Conservation (phyloP, 2,797 vertebrate genomes). For the Darevskia nairensis region DNA sequence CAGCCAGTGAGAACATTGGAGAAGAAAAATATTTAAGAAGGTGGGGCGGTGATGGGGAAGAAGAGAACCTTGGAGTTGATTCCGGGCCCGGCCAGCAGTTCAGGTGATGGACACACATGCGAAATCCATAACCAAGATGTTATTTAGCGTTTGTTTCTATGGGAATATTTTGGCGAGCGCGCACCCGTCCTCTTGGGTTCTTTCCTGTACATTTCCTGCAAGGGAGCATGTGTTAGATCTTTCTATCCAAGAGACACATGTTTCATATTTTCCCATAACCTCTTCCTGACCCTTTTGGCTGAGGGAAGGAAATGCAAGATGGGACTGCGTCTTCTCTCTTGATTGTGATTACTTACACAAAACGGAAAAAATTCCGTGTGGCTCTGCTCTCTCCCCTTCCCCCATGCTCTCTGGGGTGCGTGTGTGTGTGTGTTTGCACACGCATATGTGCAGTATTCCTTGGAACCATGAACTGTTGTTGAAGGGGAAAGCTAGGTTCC, state of each 20-base stretch:
- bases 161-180: slow-evolving; percentile 1
- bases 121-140: background rate
- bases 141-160: slow-evolving; percentile 25
- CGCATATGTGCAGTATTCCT: background rate
- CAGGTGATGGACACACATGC: slow-evolving; percentile 36
- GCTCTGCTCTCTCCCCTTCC: background rate
- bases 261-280: slow-evolving; percentile 52
- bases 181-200: background rate
- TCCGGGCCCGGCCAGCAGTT: background rate
- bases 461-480: background rate
- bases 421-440: background rate
- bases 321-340: background rate
- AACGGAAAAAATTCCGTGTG: slow-evolving; percentile 4
- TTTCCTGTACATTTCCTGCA: slow-evolving; percentile 38
- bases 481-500: slow-evolving; percentile 13
- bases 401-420: background rate
- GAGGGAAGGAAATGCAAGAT: slow-evolving; percentile 11
- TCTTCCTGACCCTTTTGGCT: slow-evolving; percentile 35
- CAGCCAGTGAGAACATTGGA: background rate
- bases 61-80: background rate
- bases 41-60: background rate
- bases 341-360: slow-evolving; percentile 17
- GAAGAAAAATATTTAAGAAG: background rate
- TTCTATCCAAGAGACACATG: slow-evolving; percentile 48
- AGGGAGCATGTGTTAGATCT: slow-evolving; percentile 30